Evolutionary conservation across 2,888 invertebrate genomes (phyloP).

Genomic region (Drosophila merina): DNA sequence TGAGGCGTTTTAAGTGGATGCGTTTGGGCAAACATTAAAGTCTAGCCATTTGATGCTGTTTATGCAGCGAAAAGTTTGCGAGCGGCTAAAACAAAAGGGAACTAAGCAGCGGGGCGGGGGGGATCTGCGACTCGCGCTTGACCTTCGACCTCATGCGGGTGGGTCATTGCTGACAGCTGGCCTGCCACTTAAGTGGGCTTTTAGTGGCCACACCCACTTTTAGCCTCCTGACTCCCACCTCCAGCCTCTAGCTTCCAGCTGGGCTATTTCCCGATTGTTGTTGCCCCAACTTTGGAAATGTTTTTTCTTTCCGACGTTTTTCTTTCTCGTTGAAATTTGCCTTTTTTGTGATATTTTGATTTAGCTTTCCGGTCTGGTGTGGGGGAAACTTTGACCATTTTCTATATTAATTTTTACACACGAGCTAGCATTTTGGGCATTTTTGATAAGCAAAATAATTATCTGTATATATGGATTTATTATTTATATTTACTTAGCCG

Average conservation of each 20-base stretch:
- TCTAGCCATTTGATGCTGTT: slow-evolving; percentile 52
- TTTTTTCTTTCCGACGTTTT: slow-evolving; percentile 18
- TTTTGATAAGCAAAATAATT: slow-evolving; percentile 61
- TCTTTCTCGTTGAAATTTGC: background rate
- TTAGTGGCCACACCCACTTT: slow-evolving; percentile 44
- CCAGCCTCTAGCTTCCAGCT: slow-evolving; percentile 18
- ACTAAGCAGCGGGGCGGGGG: slow-evolving; percentile 4
- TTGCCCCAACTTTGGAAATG: slow-evolving; percentile 33
- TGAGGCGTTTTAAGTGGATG: slow-evolving; percentile 64
- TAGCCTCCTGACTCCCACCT: background rate
- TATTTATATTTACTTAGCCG: slow-evolving; percentile 39
- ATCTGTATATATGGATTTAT: slow-evolving; percentile 47
- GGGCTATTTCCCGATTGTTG: slow-evolving; percentile 25
- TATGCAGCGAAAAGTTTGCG: slow-evolving; percentile 36
- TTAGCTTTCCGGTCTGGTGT: slow-evolving; percentile 3
- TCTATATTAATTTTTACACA: slow-evolving; percentile 64
- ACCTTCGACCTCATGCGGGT: slow-evolving; percentile 56
- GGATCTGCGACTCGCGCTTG: slow-evolving; percentile 47
- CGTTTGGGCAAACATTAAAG: slow-evolving; percentile 63
- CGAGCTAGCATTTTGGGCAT: slow-evolving; percentile 57
- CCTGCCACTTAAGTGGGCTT: slow-evolving; percentile 56
- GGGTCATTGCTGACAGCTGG: slow-evolving; percentile 45
- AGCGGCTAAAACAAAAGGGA: slow-evolving; percentile 38
- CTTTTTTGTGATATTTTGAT: slow-evolving; percentile 8
- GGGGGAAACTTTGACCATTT: slow-evolving; percentile 16